phyloP scores from a whole-genome alignment of 2,888 invertebrate genomes.

The Alsophila aescularia region DNA sequence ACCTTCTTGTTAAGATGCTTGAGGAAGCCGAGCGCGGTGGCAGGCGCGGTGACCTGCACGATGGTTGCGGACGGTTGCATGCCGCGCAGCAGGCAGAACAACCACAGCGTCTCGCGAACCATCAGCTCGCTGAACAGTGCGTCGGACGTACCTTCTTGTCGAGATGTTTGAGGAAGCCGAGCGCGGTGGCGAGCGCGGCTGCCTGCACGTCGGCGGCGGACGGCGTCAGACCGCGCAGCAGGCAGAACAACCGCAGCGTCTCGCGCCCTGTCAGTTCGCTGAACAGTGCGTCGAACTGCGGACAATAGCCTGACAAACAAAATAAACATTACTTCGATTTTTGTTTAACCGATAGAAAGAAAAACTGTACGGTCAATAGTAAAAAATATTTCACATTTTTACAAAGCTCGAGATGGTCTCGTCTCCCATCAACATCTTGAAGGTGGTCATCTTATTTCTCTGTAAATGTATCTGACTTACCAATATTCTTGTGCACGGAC shows the following conservation, averaged over 20 bases:
- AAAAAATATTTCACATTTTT: no score
- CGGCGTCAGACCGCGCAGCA: conserved; percentile 85
- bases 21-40: conserved; percentile 83
- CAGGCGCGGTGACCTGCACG: conserved; percentile 68
- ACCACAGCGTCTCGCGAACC: conserved; percentile 87
- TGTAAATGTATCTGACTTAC: no score
- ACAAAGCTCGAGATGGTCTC: conserved; percentile 86
- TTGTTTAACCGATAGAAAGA: no score
- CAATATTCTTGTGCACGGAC: conserved; percentile 85
- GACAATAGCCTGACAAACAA: conserved; percentile 86
- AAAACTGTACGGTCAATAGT: no score
- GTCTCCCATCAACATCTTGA: conserved; percentile 96
- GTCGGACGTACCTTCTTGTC: conserved; percentile 87
- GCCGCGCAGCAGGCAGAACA: conserved; percentile 88
- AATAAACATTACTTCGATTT: neutral
- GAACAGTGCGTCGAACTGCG: conserved; percentile 90
- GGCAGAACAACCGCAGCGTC: conserved; percentile 86
- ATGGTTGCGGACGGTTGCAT: conserved; percentile 68
- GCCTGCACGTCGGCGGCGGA: conserved; percentile 59
- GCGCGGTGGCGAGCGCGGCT: conserved; percentile 76
- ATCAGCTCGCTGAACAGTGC: conserved; percentile 89
- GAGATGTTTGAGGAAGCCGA: conserved; percentile 86
- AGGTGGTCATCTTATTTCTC: conserved; percentile 95
- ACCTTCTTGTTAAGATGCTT: no score
- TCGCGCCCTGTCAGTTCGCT: conserved; percentile 89